phyloP scores from a whole-genome alignment of 2,797 vertebrate species.

The Hipposideros larvatus region DNA sequence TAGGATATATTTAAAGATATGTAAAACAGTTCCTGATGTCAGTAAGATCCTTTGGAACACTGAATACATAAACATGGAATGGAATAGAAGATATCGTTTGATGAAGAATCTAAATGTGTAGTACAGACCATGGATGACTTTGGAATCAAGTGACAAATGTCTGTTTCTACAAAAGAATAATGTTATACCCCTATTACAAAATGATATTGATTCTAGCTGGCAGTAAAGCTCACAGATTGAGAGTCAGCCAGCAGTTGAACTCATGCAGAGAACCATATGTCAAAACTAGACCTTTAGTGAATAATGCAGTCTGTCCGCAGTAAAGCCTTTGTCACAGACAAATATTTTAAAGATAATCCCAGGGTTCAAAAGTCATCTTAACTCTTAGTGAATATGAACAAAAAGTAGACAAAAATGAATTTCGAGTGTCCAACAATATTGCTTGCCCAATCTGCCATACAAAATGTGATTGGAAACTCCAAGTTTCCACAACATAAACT shows the following conservation, averaged over 20 bases:
- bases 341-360: constrained; percentile 70
- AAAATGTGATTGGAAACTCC: neutral
- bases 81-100: neutral
- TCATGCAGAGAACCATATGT: constrained; percentile 61
- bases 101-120: constrained; percentile 48
- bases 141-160: constrained; percentile 62
- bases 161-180: constrained; percentile 67
- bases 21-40: neutral
- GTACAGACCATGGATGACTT: neutral
- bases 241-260: constrained; percentile 60
- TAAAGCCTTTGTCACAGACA: constrained; percentile 58
- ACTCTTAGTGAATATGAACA: constrained; percentile 43
- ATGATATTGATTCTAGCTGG: constrained; percentile 68
- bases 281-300: constrained; percentile 58
- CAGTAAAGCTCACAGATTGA: constrained; percentile 47
- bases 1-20: neutral
- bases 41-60: neutral
- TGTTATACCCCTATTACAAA: constrained; percentile 46
- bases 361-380: constrained; percentile 70
- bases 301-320: constrained; percentile 20
- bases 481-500: constrained; percentile 7
- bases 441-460: neutral
- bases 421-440: neutral
- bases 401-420: constrained; percentile 27
- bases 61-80: neutral